These are phyloP conservation scores for Plagodis pulveraria DNA, from an alignment of 2,888 invertebrate species.

Conservation along the genomic window DNA sequence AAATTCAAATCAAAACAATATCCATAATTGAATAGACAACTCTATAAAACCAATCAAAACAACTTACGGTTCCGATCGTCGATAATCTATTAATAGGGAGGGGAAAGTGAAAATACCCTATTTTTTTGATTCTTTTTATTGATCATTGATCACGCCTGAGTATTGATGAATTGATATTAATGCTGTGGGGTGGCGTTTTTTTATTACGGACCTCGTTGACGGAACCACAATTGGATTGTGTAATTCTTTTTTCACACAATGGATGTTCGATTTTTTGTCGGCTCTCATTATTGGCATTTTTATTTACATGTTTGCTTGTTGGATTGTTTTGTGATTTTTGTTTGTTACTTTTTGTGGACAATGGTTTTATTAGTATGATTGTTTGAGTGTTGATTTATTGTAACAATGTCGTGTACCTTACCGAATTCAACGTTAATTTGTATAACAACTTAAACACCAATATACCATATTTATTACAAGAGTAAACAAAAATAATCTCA, in stretches of 20 bases:
- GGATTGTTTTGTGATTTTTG: conserved; percentile 43
- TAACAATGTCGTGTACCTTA: conserved; percentile 11
- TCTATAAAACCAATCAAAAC: conserved; percentile 59
- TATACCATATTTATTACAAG: conserved; percentile 10
- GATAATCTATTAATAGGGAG: conserved; percentile 61
- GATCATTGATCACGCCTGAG: conserved; percentile 81
- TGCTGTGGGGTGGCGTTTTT: conserved; percentile 73
- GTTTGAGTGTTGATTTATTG: conserved; percentile 39
- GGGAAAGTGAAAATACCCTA: conserved; percentile 59
- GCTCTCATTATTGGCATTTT: conserved; percentile 65
- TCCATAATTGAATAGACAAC: conserved; percentile 70
- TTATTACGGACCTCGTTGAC: conserved; percentile 70
- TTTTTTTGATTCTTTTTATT: conserved; percentile 61
- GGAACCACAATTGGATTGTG: conserved; percentile 78
- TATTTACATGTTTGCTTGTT: conserved; percentile 54
- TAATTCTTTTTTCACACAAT: conserved; percentile 68
- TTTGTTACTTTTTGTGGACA: conserved; percentile 40
- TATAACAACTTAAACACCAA: too few species aligned
- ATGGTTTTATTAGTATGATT: conserved; percentile 39
- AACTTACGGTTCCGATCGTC: conserved; percentile 54
- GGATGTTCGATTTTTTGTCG: conserved; percentile 53
- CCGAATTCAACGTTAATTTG: conserved; percentile 6
- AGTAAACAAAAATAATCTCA: conserved; percentile 11
- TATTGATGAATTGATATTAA: conserved; percentile 84
- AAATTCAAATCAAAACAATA: conserved; percentile 43